Conservation (phyloP, 2,888 invertebrate species). For the Teinopalpus imperialis region DNA sequence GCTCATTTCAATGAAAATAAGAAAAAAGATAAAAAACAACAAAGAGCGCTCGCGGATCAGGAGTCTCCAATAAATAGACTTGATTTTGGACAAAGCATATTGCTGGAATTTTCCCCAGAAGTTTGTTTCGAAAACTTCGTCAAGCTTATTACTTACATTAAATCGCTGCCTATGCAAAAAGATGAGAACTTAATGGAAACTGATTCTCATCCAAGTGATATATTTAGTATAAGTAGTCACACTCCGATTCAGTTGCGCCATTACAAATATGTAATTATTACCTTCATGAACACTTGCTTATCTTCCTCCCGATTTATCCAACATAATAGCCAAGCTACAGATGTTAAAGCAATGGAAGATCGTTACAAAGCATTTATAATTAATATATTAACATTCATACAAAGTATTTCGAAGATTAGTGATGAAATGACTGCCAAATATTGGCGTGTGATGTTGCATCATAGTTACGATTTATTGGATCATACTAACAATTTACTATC, state of each 20-base stretch:
- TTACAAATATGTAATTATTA: constrained; percentile 90
- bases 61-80: constrained; percentile 80
- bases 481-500: constrained; percentile 91
- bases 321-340: constrained; percentile 79
- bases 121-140: constrained; percentile 84
- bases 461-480: constrained; percentile 90
- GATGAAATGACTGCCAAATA: constrained; percentile 87
- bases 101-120: constrained; percentile 85
- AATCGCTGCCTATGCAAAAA: constrained; percentile 84
- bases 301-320: constrained; percentile 86
- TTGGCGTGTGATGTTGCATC: constrained; percentile 91
- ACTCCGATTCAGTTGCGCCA: constrained; percentile 90
- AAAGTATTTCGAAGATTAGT: constrained; percentile 83
- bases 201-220: constrained; percentile 62
- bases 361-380: constrained; percentile 87
- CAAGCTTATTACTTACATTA: constrained; percentile 85
- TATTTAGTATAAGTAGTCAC: constrained; percentile 85
- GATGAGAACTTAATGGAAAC: constrained; percentile 72
- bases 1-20: constrained; percentile 76
- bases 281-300: constrained; percentile 87
- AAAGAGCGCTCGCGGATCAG: constrained; percentile 58
- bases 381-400: constrained; percentile 85
- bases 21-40: constrained; percentile 51
- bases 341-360: constrained; percentile 77
- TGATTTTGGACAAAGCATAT: constrained; percentile 86